phyloP scores from a whole-genome alignment of 2,113 vertebrate species.

The Strigops habroptila region DNA sequence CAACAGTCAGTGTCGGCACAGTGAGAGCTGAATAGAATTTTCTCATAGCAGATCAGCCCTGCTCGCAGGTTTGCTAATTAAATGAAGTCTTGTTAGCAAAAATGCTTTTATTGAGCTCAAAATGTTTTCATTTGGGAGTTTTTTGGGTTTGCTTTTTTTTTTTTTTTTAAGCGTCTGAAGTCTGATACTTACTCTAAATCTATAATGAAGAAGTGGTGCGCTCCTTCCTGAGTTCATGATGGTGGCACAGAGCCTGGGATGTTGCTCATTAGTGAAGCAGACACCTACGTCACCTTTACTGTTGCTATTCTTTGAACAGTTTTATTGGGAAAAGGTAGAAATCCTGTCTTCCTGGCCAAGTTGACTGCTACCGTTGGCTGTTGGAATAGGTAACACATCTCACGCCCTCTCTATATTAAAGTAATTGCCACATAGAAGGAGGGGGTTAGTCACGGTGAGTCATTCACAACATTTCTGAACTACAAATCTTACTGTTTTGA shows the following conservation, averaged over 20 bases:
- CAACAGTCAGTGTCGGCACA: not conserved
- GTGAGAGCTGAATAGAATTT: not conserved
- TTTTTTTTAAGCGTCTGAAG: not conserved
- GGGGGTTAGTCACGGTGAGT: not conserved
- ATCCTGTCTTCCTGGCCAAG: not conserved
- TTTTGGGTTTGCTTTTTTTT: not conserved
- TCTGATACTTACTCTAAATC: not conserved
- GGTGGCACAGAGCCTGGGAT: not conserved
- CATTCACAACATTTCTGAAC: not conserved
- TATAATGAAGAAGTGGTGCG: not conserved
- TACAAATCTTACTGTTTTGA: fast-evolving
- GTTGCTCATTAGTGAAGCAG: not conserved
- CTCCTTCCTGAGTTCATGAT: not conserved
- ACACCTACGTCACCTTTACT: not conserved
- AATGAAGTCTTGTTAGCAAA: not conserved
- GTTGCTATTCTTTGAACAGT: not conserved
- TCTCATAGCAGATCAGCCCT: not conserved
- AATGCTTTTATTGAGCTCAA: not conserved
- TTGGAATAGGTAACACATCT: not conserved
- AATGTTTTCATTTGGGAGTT: not conserved
- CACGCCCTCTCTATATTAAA: not conserved
- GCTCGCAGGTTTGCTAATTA: not conserved
- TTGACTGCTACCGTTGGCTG: not conserved
- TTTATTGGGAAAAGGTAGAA: not conserved
- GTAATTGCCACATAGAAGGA: not conserved